phyloP scores from a whole-genome alignment of 2,797 vertebrate species.

The Phataginus tetradactyla region DNA sequence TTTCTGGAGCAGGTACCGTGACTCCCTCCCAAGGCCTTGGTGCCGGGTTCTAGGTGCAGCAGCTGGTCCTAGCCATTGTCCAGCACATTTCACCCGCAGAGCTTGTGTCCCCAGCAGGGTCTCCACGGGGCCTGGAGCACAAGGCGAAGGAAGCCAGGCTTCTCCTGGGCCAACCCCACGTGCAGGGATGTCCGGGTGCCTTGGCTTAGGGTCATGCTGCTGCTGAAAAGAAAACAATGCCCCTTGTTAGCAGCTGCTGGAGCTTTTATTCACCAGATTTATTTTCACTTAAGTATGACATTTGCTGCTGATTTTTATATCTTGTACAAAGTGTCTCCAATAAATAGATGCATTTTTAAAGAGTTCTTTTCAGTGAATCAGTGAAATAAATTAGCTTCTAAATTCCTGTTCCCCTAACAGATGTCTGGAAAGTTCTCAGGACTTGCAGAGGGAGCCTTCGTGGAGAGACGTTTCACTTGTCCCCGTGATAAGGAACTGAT shows the following conservation, averaged over 20 bases:
- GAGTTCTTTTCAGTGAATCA: constrained; percentile 10
- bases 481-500: not conserved
- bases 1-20: not conserved
- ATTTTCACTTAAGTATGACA: constrained; percentile 20
- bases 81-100: not conserved
- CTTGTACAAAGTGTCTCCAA: not conserved
- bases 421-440: constrained; percentile 43
- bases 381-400: constrained; percentile 3
- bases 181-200: accelerated
- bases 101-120: not conserved
- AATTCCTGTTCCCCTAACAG: constrained; percentile 16
- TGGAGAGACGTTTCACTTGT: not conserved
- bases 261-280: not conserved
- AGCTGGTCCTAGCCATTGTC: not conserved
- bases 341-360: constrained; percentile 31
- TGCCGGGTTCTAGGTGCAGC: not conserved
- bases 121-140: not conserved
- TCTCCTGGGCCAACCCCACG: not conserved
- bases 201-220: not conserved
- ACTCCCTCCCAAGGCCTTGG: not conserved
- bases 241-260: not conserved
- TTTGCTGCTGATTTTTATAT: constrained; percentile 13
- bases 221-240: not conserved
- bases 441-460: not conserved
- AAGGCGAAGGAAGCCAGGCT: not conserved